Percentiles rank a stretch among this genome's conserved stretches.
Evolutionary conservation across 2,797 vertebrate species (phyloP).

Genomic region (Manis javanica): DNA sequence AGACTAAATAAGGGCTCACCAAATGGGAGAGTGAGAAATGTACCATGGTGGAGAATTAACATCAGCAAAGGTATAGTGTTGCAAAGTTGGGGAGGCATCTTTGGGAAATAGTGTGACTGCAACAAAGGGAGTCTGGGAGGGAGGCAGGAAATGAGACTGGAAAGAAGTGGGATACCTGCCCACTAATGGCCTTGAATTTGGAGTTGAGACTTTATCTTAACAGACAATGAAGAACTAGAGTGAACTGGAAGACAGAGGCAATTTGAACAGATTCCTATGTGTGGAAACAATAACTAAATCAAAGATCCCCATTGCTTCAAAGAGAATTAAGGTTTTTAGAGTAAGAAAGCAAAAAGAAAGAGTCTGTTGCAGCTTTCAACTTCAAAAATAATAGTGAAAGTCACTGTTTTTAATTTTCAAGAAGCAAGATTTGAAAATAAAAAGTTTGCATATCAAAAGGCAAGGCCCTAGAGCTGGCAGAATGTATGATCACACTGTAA

Average conservation of each 20-base stretch:
- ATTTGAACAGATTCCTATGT: background rate
- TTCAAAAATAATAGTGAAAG: conserved; percentile 16
- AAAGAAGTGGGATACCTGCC: background rate
- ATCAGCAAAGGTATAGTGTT: background rate
- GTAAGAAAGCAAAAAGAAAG: conserved; percentile 20
- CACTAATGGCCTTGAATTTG: background rate
- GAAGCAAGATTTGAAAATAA: conserved; percentile 7
- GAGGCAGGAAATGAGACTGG: background rate
- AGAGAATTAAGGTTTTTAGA: background rate
- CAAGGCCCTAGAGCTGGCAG: background rate
- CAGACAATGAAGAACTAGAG: background rate
- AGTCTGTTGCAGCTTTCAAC: conserved; percentile 3
- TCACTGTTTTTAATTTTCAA: conserved; percentile 7
- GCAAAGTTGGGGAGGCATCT: background rate
- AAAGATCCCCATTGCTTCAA: background rate
- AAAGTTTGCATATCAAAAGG: background rate
- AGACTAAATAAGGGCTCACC: background rate
- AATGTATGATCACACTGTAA: background rate
- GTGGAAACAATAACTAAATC: background rate
- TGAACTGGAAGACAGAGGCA: background rate
- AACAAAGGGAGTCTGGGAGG: background rate
- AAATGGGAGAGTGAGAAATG: background rate
- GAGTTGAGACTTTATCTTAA: background rate
- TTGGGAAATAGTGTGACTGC: background rate
- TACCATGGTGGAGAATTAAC: background rate